Percentiles rank a stretch among this genome's conserved stretches.
Conservation (phyloP, 2,797 vertebrate genomes). For the Microctenopoma lineatum region DNA sequence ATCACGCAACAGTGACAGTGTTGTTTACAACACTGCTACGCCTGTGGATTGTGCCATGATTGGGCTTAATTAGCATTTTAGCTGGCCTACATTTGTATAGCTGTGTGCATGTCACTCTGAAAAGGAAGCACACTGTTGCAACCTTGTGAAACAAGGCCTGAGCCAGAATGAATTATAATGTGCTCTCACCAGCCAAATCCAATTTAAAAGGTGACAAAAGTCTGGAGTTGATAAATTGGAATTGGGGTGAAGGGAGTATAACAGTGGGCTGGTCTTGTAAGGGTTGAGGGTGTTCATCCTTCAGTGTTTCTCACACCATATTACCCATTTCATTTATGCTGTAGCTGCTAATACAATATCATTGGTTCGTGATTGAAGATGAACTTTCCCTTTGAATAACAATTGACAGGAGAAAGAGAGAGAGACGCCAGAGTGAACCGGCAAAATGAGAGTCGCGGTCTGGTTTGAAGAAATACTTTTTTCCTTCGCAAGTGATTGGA, state of each 20-base stretch:
- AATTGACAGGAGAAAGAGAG: constrained; percentile 49
- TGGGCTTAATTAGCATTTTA: constrained; percentile 74
- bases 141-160: constrained; percentile 66
- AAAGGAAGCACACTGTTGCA: constrained; percentile 66
- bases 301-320: constrained; percentile 69
- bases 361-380: constrained; percentile 75
- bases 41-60: constrained; percentile 74
- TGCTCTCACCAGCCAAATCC: constrained; percentile 69
- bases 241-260: constrained; percentile 62
- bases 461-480: constrained; percentile 63
- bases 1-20: constrained; percentile 63
- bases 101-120: constrained; percentile 64
- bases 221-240: constrained; percentile 74
- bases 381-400: constrained; percentile 73
- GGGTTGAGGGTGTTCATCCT: constrained; percentile 63
- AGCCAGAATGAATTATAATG: constrained; percentile 64
- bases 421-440: constrained; percentile 55
- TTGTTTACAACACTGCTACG: constrained; percentile 70
- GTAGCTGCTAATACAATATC: constrained; percentile 76
- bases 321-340: constrained; percentile 73
- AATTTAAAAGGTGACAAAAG: constrained; percentile 76
- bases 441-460: constrained; percentile 54
- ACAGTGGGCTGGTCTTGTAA: constrained; percentile 64
- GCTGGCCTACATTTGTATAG: constrained; percentile 71
- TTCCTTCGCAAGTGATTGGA: constrained; percentile 66